Percentiles rank a stretch among this genome's conserved stretches.
phyloP scores from a whole-genome alignment of 2,113 vertebrate species.

The Silurus meridionalis region DNA sequence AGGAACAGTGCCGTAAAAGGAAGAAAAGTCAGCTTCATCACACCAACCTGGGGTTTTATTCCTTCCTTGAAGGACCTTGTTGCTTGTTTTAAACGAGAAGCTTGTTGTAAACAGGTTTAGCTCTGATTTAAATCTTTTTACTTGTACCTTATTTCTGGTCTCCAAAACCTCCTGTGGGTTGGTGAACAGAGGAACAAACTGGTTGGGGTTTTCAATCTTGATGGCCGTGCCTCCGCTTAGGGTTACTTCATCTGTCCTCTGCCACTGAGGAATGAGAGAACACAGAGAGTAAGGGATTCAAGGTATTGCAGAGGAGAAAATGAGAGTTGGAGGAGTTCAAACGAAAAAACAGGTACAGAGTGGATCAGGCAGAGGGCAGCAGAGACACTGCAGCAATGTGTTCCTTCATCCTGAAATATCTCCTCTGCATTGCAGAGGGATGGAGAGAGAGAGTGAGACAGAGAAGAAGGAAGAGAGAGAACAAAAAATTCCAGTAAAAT shows the following conservation, averaged over 20 bases:
- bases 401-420: constrained; percentile 44
- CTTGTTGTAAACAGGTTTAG: neutral
- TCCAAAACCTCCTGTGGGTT: constrained; percentile 96
- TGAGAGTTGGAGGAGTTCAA: neutral
- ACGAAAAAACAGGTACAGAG: neutral
- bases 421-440: constrained; percentile 76
- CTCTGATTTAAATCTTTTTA: neutral
- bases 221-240: constrained; percentile 86
- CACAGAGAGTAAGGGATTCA: neutral
- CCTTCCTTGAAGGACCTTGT: neutral
- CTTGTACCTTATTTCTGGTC: constrained; percentile 90
- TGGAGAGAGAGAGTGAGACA: constrained; percentile 10
- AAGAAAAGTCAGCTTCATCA: neutral
- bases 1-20: neutral
- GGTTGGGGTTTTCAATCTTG: constrained; percentile 94
- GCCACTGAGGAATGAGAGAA: constrained; percentile 78
- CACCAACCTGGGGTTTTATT: neutral
- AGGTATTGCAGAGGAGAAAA: neutral
- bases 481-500: neutral
- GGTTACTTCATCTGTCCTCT: constrained; percentile 86
- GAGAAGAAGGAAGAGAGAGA: constrained; percentile 23
- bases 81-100: neutral
- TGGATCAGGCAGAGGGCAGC: constrained; percentile 68
- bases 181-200: constrained; percentile 96
- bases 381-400: constrained; percentile 46